Conservation (phyloP, 2,113 vertebrate species). For the Clupea harengus region DNA sequence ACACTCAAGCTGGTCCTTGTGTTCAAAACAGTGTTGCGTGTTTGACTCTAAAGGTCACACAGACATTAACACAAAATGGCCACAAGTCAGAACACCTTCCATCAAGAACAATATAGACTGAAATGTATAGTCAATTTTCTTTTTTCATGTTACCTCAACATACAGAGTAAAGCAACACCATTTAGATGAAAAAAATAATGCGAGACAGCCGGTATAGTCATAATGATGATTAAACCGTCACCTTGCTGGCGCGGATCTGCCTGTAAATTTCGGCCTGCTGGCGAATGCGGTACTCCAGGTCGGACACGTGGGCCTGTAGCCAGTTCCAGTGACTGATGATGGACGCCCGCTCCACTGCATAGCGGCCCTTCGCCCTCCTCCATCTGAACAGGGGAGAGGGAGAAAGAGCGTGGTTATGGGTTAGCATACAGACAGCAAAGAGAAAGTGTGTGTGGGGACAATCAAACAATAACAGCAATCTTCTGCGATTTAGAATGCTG, state of each 20-base stretch:
- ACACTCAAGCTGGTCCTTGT: neutral
- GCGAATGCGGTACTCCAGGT: constrained; percentile 97
- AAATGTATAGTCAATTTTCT: neutral
- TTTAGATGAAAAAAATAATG: no score
- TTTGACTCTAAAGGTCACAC: neutral
- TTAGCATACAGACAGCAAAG: neutral
- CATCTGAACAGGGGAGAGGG: constrained; percentile 69
- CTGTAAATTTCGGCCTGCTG: constrained; percentile 97
- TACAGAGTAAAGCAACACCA: neutral
- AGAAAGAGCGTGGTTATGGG: neutral
- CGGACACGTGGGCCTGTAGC: constrained; percentile 97
- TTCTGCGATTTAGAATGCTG: no score
- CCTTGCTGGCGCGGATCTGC: constrained; percentile 93
- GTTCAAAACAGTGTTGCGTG: neutral
- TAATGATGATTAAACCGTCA: no score
- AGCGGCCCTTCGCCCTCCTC: constrained; percentile 90
- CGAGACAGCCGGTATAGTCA: no score
- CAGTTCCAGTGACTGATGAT: constrained; percentile 99
- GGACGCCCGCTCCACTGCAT: constrained; percentile 89
- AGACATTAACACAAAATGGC: neutral
- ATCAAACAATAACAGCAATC: neutral
- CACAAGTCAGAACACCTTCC: neutral
- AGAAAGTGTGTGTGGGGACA: neutral
- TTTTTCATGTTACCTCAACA: neutral
- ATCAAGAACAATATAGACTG: neutral